Evolutionary conservation across 2,888 invertebrate species (phyloP).

Genomic region (Gymnocheta viridis): DNA sequence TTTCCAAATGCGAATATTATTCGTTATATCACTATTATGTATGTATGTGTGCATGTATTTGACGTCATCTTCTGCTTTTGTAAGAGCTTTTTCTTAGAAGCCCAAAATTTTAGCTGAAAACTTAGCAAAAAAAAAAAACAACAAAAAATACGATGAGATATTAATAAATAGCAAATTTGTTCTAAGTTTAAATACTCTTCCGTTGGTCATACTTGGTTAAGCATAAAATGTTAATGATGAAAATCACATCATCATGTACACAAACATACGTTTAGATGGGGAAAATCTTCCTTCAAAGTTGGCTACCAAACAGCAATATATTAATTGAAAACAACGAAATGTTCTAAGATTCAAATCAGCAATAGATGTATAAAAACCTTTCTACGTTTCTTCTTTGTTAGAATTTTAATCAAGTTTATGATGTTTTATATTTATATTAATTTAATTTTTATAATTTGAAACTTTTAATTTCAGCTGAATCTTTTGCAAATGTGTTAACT

Average conservation of each 20-base stretch:
- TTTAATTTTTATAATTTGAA: slow-evolving; percentile 8
- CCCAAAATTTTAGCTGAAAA: background rate
- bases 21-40: no score
- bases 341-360: slow-evolving; percentile 1
- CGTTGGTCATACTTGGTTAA: slow-evolving; percentile 76
- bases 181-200: slow-evolving; percentile 47
- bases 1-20: no score
- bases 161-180: slow-evolving; percentile 15
- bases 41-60: background rate
- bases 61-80: background rate
- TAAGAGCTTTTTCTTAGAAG: slow-evolving; percentile 24
- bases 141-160: background rate
- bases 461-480: background rate
- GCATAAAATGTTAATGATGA: slow-evolving; percentile 69
- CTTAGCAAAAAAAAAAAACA: background rate
- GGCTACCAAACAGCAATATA: slow-evolving; percentile 22
- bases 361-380: background rate
- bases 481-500: slow-evolving; percentile 26
- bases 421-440: slow-evolving; percentile 11
- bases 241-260: slow-evolving; percentile 41
- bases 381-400: background rate
- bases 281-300: slow-evolving; percentile 23
- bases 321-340: background rate
- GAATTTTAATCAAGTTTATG: slow-evolving; percentile 13
- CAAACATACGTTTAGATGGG: background rate